Conservation (phyloP, 2,113 vertebrate species). For the Hippocampus barbouri region DNA sequence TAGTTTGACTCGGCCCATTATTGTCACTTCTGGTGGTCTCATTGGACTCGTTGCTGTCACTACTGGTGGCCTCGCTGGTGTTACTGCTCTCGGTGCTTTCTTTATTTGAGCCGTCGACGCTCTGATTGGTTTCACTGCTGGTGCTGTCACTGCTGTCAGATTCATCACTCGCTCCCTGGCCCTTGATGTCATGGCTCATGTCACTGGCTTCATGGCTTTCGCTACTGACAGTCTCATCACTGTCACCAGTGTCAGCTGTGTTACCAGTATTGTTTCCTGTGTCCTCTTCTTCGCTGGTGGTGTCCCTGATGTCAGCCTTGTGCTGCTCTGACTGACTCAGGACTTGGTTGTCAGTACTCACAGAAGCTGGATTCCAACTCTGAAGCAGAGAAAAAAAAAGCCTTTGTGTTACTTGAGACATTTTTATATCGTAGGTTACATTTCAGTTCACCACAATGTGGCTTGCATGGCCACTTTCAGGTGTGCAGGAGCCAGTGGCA, state of each 20-base stretch:
- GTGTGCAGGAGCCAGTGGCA: not conserved
- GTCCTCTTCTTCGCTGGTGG: slow-evolving; percentile 4
- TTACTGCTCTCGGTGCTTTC: slow-evolving; percentile 5
- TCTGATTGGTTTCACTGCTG: slow-evolving; percentile 46
- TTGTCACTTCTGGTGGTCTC: slow-evolving; percentile 47
- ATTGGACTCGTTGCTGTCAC: slow-evolving; percentile 21
- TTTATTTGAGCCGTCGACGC: slow-evolving; percentile 42
- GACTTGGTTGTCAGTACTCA: slow-evolving; percentile 41
- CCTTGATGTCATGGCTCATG: slow-evolving; percentile 21
- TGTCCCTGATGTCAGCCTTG: not conserved
- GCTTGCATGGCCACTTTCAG: not conserved
- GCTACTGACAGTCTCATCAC: slow-evolving; percentile 25
- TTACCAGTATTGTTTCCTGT: not conserved
- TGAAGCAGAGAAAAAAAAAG: slow-evolving; percentile 18
- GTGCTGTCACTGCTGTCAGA: slow-evolving; percentile 34
- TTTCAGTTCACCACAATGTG: not conserved
- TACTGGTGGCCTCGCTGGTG: slow-evolving; percentile 34
- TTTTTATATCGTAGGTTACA: not conserved
- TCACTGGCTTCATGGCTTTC: not conserved
- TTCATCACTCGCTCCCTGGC: slow-evolving; percentile 13
- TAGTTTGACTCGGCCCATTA: slow-evolving; percentile 40
- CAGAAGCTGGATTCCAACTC: slow-evolving; percentile 44
- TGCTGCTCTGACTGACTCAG: slow-evolving; percentile 20
- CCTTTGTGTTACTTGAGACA: not conserved
- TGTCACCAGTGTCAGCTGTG: not conserved